Evolutionary conservation across 1,140 invertebrate genomes (phyloP).

Genomic region (Melipona quadrifasciata): DNA sequence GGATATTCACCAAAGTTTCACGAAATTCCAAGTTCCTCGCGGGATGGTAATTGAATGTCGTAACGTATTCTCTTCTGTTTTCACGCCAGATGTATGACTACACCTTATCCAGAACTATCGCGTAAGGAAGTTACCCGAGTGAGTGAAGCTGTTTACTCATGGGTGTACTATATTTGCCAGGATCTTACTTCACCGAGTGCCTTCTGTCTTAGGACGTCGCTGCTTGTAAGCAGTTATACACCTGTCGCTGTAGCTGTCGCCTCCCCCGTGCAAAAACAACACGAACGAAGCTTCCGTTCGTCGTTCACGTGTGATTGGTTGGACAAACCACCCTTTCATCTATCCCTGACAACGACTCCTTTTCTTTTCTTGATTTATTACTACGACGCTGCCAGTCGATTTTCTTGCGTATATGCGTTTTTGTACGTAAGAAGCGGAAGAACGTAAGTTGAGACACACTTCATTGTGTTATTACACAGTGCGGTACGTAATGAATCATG

Average conservation of each 20-base stretch:
- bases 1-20: background rate
- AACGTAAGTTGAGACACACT: background rate
- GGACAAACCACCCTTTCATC: background rate
- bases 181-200: background rate
- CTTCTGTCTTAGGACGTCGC: background rate
- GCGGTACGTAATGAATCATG: background rate
- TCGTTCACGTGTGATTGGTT: background rate
- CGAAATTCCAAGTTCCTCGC: background rate
- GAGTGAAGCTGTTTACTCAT: background rate
- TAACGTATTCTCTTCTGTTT: background rate
- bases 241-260: background rate
- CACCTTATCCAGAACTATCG: background rate
- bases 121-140: background rate
- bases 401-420: background rate
- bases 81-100: background rate
- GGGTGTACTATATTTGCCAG: conserved; percentile 1
- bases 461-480: background rate
- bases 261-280: background rate
- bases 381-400: background rate
- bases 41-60: background rate
- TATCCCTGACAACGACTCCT: too few relatives aligned
- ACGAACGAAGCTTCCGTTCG: background rate
- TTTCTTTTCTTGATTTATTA: background rate
- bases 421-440: background rate
- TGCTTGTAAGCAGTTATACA: background rate